Conservation (phyloP, 2,113 vertebrate species). For the Oxyura jamaicensis region DNA sequence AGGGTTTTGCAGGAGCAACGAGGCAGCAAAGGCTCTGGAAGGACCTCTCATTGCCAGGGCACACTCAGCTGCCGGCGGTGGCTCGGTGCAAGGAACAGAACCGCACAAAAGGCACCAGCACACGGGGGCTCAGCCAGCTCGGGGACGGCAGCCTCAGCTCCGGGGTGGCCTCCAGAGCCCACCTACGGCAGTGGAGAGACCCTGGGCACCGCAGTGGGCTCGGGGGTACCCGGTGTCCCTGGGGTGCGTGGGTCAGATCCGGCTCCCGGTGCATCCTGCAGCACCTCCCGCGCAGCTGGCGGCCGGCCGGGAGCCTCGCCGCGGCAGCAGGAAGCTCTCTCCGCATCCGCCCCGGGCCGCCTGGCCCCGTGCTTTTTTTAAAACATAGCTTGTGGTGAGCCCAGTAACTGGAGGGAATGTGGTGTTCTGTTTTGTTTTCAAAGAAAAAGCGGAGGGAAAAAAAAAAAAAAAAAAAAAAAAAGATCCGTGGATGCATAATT, state of each 20-base stretch:
- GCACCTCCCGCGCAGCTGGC: background rate
- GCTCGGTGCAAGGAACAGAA: fast-evolving
- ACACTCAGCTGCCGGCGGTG: fast-evolving
- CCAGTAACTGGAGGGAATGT: conserved; percentile 36
- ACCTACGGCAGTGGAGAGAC: too few species aligned
- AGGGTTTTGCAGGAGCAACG: fast-evolving
- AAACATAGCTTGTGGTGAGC: conserved; percentile 63
- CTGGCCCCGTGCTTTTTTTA: conserved; percentile 40
- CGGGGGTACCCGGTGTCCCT: background rate
- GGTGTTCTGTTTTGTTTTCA: background rate
- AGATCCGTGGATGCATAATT: background rate
- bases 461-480: background rate
- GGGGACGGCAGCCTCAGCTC: background rate
- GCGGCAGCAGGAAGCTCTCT: conserved; percentile 52
- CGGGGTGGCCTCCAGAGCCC: background rate
- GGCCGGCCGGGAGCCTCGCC: background rate
- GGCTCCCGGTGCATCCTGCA: background rate
- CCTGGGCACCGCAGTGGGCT: background rate
- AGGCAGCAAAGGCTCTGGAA: fast-evolving
- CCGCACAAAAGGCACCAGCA: background rate
- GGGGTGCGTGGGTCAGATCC: background rate
- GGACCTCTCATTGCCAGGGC: fast-evolving
- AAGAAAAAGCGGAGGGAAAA: background rate
- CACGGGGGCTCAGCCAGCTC: too few species aligned
- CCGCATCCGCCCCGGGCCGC: conserved; percentile 62